Evolutionary conservation across 2,113 vertebrate genomes (phyloP).

Genomic region (Zosterops japonicus): DNA sequence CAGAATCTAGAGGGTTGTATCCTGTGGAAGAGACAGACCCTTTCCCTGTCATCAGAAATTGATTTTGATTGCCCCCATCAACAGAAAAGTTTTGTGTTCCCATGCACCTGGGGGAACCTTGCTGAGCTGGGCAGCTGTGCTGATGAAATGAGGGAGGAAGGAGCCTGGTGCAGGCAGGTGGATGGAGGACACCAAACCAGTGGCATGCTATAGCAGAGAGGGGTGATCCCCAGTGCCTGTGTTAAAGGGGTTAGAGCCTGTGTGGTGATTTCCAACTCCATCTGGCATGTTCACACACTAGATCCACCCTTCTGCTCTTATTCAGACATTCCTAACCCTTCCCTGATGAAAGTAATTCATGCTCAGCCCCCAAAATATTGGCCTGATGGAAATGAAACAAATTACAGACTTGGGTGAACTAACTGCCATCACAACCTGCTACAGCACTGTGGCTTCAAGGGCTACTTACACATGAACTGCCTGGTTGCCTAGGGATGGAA

Average conservation of each 20-base stretch:
- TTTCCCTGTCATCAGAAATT: background rate
- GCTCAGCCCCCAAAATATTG: background rate
- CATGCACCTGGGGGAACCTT: background rate
- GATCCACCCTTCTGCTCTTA: background rate
- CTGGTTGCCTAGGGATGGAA: conserved; percentile 85
- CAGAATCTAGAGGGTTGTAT: background rate
- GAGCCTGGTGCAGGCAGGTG: background rate
- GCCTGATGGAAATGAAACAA: background rate
- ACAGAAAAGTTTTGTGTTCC: background rate
- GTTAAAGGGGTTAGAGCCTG: background rate
- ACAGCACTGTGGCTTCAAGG: background rate
- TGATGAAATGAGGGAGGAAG: background rate
- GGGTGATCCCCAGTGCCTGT: background rate
- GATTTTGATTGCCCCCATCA: background rate
- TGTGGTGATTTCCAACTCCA: background rate
- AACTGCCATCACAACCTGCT: background rate
- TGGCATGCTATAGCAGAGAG: background rate
- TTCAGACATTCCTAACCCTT: background rate
- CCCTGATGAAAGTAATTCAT: background rate
- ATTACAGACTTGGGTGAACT: background rate
- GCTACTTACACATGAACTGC: conserved; percentile 87
- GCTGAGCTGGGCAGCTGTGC: background rate
- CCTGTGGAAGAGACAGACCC: background rate
- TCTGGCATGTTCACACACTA: background rate
- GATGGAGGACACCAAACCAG: background rate